Evolutionary conservation across 2,797 vertebrate genomes (phyloP).

Genomic region (Limnodromus scolopaceus): DNA sequence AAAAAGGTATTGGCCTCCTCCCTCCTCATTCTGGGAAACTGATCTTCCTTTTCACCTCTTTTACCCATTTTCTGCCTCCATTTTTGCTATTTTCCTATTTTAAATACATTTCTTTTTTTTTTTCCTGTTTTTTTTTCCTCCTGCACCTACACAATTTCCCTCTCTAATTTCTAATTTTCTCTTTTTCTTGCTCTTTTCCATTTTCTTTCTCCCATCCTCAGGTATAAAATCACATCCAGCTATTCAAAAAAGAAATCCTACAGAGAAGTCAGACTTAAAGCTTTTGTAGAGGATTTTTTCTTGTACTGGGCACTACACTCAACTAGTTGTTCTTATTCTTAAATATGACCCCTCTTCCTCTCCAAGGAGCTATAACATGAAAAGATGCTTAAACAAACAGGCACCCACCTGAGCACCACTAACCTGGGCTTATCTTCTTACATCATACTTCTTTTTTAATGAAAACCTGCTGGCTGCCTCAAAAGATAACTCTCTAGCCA

Average conservation of each 20-base stretch:
- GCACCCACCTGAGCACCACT: background rate
- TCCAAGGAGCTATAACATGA: background rate
- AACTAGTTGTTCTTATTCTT: background rate
- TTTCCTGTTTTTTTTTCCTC: background rate
- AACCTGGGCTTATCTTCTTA: background rate
- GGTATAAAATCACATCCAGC: background rate
- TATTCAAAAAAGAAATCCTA: background rate
- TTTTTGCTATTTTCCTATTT: background rate
- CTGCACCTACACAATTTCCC: background rate
- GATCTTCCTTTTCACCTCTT: background rate
- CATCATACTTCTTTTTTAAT: slow-evolving; percentile 7
- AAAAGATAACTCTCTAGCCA: background rate
- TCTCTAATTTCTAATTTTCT: background rate
- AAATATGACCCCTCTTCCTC: background rate
- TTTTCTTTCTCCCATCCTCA: background rate
- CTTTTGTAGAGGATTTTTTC: background rate
- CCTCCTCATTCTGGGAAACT: background rate
- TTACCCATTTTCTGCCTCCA: background rate
- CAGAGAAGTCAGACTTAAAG: background rate
- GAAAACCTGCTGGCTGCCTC: background rate
- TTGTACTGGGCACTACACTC: background rate
- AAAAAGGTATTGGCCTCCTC: background rate
- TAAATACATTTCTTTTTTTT: background rate
- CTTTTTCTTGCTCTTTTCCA: background rate
- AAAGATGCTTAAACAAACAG: background rate